Base-by-base conservation (phyloP, 1,140 invertebrate genomes). In the Sarcophaga peregrina region DNA sequence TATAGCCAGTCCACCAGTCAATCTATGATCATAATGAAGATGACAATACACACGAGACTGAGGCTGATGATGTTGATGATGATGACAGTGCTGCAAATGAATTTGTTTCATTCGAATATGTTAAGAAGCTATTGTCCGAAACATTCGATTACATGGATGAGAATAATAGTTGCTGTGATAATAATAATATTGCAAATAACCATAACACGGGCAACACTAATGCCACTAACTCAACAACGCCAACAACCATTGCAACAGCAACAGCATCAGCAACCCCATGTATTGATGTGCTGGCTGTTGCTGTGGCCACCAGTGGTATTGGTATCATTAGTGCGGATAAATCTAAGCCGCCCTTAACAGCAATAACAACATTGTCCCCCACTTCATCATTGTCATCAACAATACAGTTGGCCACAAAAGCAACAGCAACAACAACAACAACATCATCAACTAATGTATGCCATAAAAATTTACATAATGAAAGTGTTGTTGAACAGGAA, bases 81-180 rank as follows among this genome's bases (percentile, higher is more conserved):
- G 17, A 25, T 20, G 62, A 20, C 17, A 78, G 20, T 52, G 73
- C 80, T 17, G 37, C 85, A 46, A 86, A 84, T 52, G 89, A 90
- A 80, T 90, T 88, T 82, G 89, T 90, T 74, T 90, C 89, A 25
- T 90, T 90, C 73, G 89, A 90, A 82, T 90, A 90, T 84, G 89
- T 90, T 83, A 90, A 86, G 80, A 90, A 90, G 82, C 87, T 90
- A 82, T 85, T 90, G 15, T 84, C 86, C 17, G 88, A 90, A 85
- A 83, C 85, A 45, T 87, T 87, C 58, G 88, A 88, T 17, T 82
- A 82, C 52, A 80, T 84, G 46, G 83, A 82, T 81, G 82, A 52
- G 8, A 25, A 37, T 37, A 25, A 15, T 46, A 45, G 52, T 68
- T 20, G 52, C 48, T 58, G 58, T 17, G 15, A 62, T 78, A 52